Evolutionary conservation across 2,113 vertebrate genomes (phyloP).

Genomic region (Vulpes lagopus): DNA sequence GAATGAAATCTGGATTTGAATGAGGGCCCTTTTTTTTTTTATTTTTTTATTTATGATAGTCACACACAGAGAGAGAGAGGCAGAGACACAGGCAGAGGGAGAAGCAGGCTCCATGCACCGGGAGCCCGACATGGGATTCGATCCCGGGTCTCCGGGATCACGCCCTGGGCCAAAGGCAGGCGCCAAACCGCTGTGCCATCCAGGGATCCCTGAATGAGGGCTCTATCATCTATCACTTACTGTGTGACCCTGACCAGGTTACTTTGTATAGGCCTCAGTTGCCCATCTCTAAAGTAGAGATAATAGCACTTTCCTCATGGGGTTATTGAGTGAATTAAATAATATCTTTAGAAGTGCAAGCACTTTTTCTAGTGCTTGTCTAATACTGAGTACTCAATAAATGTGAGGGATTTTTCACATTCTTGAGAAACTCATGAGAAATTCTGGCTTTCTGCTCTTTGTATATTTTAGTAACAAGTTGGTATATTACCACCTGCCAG

Average conservation of each 20-base stretch:
- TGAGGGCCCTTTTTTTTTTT: not conserved
- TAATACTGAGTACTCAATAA: not conserved
- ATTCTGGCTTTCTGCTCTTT: conserved; percentile 36
- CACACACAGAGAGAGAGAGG: no score
- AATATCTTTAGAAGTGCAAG: conserved; percentile 28
- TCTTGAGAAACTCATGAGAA: conserved; percentile 48
- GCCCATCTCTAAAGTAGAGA: not conserved
- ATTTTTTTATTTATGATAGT: no score
- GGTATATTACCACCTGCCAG: not conserved
- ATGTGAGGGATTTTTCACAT: not conserved
- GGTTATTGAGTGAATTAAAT: conserved; percentile 14
- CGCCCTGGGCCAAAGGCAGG: no score
- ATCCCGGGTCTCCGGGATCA: no score
- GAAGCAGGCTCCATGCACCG: no score
- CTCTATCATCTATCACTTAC: not conserved
- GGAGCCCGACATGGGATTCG: no score
- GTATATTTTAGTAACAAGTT: not conserved
- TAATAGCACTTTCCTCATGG: not conserved
- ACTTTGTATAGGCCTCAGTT: not conserved
- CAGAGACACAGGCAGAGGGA: no score
- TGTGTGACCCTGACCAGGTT: not conserved
- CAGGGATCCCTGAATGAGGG: not conserved
- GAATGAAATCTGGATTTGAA: not conserved
- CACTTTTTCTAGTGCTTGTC: not conserved
- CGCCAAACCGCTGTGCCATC: no score